A percentile compares a stretch with the other conserved stretches of the same genome.
Conservation (phyloP, 1,140 invertebrate genomes). For the Lethrus apterus region DNA sequence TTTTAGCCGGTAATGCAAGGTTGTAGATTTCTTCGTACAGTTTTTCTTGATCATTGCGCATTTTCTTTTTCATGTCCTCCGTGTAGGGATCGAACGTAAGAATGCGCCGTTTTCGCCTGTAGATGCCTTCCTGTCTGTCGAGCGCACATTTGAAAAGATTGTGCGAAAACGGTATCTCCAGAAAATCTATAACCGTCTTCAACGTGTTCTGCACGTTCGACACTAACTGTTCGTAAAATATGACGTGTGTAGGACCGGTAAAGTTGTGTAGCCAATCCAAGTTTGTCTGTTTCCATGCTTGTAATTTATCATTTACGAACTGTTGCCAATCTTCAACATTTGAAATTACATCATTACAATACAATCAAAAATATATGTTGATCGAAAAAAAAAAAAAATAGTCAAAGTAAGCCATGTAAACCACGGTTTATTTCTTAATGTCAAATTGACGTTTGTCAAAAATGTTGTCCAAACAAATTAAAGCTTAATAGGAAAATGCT, state of each 20-base stretch:
- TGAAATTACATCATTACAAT: no score
- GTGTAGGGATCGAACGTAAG: constrained; percentile 63
- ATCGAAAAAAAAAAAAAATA: no score
- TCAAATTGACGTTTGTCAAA: no score
- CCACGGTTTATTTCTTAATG: no score
- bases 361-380: no score
- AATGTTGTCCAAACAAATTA: no score
- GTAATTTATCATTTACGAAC: constrained; percentile 60
- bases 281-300: constrained; percentile 59
- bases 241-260: constrained; percentile 56
- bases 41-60: constrained; percentile 43
- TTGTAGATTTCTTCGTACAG: constrained; percentile 44
- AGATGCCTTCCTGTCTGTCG: constrained; percentile 60
- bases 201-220: constrained; percentile 52
- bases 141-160: constrained; percentile 52
- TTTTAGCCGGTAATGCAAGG: constrained; percentile 27
- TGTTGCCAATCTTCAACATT: constrained; percentile 57
- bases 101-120: constrained; percentile 55
- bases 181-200: constrained; percentile 52
- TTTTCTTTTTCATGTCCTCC: constrained; percentile 48
- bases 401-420: no score
- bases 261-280: constrained; percentile 63
- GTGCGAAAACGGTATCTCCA: constrained; percentile 48
- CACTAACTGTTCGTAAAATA: constrained; percentile 65
- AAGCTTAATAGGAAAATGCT: no score